phyloP scores from a whole-genome alignment of 1,140 invertebrate genomes.

The Doryteuthis pealeii region DNA sequence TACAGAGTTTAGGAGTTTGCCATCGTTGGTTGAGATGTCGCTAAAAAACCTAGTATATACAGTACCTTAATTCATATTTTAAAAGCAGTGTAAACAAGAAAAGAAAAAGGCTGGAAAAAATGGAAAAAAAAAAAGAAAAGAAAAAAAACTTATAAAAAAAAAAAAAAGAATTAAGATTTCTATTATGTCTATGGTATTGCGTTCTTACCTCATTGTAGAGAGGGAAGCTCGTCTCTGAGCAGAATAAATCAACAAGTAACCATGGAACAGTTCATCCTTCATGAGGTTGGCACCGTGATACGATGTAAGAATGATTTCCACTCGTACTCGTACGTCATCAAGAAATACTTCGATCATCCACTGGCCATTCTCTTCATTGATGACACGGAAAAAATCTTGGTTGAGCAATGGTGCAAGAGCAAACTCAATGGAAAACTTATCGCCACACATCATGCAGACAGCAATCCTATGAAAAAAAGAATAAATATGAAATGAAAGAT shows the following conservation, averaged over 20 bases:
- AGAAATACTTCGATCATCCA: slow-evolving; percentile 80
- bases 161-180: too few relatives aligned
- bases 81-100: too few relatives aligned
- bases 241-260: slow-evolving; percentile 94
- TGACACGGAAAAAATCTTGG: slow-evolving; percentile 82
- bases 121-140: too few relatives aligned
- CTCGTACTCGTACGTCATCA: slow-evolving; percentile 78
- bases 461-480: slow-evolving; percentile 68
- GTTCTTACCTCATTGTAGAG: slow-evolving; percentile 81
- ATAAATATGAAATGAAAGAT: slow-evolving; percentile 8
- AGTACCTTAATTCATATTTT: too few relatives aligned
- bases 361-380: slow-evolving; percentile 69
- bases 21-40: too few relatives aligned
- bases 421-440: slow-evolving; percentile 88
- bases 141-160: too few relatives aligned
- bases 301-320: slow-evolving; percentile 92
- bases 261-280: slow-evolving; percentile 71
- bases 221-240: slow-evolving; percentile 92
- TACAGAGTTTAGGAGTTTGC: too few relatives aligned
- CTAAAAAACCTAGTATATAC: too few relatives aligned
- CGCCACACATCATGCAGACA: slow-evolving; percentile 96
- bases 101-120: too few relatives aligned
- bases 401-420: slow-evolving; percentile 84
- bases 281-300: slow-evolving; percentile 81
- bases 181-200: too few relatives aligned